A percentile compares a stretch with the other conserved stretches of the same genome.
Evolutionary conservation across 1,140 invertebrate genomes (phyloP).

Genomic region (Diachasmimorpha longicaudata): DNA sequence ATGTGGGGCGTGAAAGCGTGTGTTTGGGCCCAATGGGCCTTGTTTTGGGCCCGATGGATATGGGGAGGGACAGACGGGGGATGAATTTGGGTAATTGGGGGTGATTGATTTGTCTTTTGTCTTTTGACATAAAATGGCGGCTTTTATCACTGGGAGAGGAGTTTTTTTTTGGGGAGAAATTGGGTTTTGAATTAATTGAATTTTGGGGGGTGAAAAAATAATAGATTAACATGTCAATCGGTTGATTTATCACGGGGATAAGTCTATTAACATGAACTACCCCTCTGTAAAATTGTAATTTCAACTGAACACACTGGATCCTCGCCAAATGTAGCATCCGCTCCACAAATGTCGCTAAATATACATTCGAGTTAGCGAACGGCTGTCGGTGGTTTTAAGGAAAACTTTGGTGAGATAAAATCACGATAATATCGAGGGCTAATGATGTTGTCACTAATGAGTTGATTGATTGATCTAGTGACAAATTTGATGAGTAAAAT

Average conservation of each 20-base stretch:
- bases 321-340: constrained; percentile 51
- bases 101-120: too few relatives aligned
- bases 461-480: too few relatives aligned
- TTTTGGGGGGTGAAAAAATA: not conserved
- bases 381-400: constrained; percentile 11
- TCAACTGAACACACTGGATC: constrained; percentile 33
- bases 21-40: too few relatives aligned
- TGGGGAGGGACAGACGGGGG: too few relatives aligned
- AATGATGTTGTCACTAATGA: not conserved
- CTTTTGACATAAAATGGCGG: too few relatives aligned
- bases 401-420: not conserved
- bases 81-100: too few relatives aligned
- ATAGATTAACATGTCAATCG: not conserved
- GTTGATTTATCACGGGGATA: not conserved
- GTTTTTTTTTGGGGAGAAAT: too few relatives aligned
- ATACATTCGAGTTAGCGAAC: constrained; percentile 48
- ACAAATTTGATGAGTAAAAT: too few relatives aligned
- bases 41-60: too few relatives aligned
- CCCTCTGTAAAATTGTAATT: not conserved
- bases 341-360: constrained; percentile 55
- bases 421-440: not conserved
- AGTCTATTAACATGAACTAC: not conserved
- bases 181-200: not conserved
- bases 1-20: too few relatives aligned
- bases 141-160: too few relatives aligned